These are phyloP conservation scores for Aleadryas rufinucha DNA, from an alignment of 2,113 vertebrate genomes.

Conservation along the genomic window DNA sequence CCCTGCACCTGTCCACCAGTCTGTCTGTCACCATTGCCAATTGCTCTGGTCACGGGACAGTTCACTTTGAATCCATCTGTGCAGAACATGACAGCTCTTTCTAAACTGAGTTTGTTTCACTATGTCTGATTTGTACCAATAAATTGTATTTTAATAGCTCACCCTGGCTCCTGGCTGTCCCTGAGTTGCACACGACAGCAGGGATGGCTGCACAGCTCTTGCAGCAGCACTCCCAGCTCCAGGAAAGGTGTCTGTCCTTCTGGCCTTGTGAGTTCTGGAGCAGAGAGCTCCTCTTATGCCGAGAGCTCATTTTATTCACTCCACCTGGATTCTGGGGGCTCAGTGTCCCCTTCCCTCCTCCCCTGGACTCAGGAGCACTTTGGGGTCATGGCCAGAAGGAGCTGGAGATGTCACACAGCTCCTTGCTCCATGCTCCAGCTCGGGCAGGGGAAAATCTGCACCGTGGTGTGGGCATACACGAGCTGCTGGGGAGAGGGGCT, in stretches of 20 bases:
- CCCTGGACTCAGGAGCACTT: neutral
- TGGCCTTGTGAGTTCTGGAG: neutral
- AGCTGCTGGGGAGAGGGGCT: neutral
- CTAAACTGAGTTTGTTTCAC: conserved; percentile 22
- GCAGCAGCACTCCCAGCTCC: neutral
- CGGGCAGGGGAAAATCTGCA: neutral
- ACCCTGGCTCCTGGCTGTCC: neutral
- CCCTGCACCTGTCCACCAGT: conserved; percentile 14
- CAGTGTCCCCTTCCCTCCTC: neutral
- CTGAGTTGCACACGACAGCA: neutral
- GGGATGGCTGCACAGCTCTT: neutral
- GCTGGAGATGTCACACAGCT: neutral
- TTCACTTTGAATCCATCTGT: conserved; percentile 35
- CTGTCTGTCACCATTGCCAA: conserved; percentile 30
- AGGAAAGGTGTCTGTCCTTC: neutral
- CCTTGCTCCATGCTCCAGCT: neutral
- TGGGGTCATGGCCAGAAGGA: neutral
- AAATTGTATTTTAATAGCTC: conserved; percentile 66
- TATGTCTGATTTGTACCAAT: conserved; percentile 59
- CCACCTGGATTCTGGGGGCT: neutral
- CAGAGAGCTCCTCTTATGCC: neutral
- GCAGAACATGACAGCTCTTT: conserved; percentile 41
- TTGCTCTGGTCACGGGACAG: neutral
- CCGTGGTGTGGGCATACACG: too few relatives aligned
- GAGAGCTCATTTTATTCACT: neutral